phyloP scores from a whole-genome alignment of 2,113 vertebrate genomes.

The Ptychochromis oligacanthus region DNA sequence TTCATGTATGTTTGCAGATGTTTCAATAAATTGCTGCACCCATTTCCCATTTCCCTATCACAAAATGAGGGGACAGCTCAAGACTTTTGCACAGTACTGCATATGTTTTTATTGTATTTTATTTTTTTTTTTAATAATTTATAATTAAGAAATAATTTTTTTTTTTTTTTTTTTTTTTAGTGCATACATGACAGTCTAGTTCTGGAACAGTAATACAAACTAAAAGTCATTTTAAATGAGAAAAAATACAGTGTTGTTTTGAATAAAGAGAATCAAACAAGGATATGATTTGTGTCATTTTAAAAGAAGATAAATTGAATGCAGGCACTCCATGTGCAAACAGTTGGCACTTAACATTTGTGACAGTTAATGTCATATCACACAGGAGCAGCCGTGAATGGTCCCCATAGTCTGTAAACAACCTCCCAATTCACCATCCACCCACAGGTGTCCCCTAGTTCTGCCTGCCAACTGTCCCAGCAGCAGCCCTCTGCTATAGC shows the following conservation, averaged over 20 bases:
- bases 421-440: constrained; percentile 46
- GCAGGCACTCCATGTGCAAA: constrained; percentile 22
- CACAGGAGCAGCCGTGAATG: constrained; percentile 25
- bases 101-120: no score
- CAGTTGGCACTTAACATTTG: constrained; percentile 65
- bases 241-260: not conserved
- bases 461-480: constrained; percentile 53
- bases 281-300: constrained; percentile 9
- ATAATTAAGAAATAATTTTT: no score
- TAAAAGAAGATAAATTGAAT: constrained; percentile 9
- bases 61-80: no score
- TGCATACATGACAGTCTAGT: not conserved
- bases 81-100: no score
- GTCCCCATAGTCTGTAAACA: constrained; percentile 42
- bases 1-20: not conserved
- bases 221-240: not conserved
- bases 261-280: not conserved
- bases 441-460: constrained; percentile 36
- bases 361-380: constrained; percentile 40
- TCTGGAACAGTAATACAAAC: not conserved
- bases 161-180: no score
- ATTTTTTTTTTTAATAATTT: no score
- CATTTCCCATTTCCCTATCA: no score
- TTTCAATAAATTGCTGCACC: not conserved
- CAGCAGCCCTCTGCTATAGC: constrained; percentile 20